Conservation (phyloP, 2,113 vertebrate genomes). For the Nestor notabilis region DNA sequence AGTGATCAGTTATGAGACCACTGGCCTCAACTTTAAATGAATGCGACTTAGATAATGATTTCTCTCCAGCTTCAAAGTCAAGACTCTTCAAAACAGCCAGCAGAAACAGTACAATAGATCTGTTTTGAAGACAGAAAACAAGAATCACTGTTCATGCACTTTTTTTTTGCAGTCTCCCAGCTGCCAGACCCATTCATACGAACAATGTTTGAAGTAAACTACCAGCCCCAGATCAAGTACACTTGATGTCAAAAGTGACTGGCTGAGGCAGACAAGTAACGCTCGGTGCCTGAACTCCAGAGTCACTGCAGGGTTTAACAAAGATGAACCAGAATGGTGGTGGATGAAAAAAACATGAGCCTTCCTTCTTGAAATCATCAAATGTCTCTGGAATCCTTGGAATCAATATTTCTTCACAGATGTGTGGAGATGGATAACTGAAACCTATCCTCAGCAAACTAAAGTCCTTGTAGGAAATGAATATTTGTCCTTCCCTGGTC, state of each 20-base stretch:
- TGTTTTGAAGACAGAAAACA: constrained; percentile 63
- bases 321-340: neutral
- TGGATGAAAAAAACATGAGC: constrained; percentile 56
- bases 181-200: constrained; percentile 59
- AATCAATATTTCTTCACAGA: neutral
- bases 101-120: constrained; percentile 50
- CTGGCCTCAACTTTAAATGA: constrained; percentile 31
- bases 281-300: constrained; percentile 45
- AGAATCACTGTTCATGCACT: constrained; percentile 60
- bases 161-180: constrained; percentile 42
- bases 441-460: neutral
- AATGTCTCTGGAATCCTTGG: neutral
- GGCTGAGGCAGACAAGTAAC: constrained; percentile 33
- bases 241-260: constrained; percentile 56
- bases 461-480: neutral
- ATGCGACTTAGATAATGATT: constrained; percentile 16
- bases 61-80: constrained; percentile 56
- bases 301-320: constrained; percentile 39
- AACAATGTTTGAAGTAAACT: constrained; percentile 65
- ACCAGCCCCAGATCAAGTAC: constrained; percentile 67
- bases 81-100: constrained; percentile 54
- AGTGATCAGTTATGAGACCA: constrained; percentile 22
- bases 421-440: neutral
- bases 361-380: constrained; percentile 9
- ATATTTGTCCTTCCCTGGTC: neutral